Evolutionary conservation across 2,888 invertebrate species (phyloP).

Genomic region (Pseudococcus longispinus): DNA sequence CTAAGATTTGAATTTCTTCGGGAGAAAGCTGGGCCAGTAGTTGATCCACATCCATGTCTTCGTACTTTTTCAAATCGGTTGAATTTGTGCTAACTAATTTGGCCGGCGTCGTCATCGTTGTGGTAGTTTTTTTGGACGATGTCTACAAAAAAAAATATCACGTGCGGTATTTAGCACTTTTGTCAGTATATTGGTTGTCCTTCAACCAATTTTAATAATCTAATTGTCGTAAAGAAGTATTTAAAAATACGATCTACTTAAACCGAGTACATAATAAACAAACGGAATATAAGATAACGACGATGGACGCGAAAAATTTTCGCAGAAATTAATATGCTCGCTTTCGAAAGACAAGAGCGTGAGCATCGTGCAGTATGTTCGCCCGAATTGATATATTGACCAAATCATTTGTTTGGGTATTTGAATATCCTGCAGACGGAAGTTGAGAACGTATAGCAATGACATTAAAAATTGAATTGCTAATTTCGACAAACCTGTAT

Average conservation of each 20-base stretch:
- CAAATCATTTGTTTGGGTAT: too few relatives aligned
- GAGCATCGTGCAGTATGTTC: too few relatives aligned
- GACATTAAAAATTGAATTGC: neutral
- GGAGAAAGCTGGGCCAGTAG: slow-evolving; percentile 89
- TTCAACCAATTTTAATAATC: neutral
- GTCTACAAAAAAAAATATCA: slow-evolving; percentile 71
- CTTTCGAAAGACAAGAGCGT: neutral
- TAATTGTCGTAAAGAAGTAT: neutral
- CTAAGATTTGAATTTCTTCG: slow-evolving; percentile 95
- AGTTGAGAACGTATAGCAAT: too few relatives aligned
- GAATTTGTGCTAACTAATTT: slow-evolving; percentile 81
- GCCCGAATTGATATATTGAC: too few relatives aligned
- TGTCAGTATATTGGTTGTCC: neutral
- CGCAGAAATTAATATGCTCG: neutral
- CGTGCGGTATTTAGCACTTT: neutral
- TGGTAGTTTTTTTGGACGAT: slow-evolving; percentile 81
- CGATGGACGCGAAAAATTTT: neutral
- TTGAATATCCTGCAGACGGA: too few relatives aligned
- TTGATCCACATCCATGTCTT: slow-evolving; percentile 95
- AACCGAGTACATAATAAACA: neutral
- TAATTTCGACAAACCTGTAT: neutral
- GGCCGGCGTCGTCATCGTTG: slow-evolving; percentile 88
- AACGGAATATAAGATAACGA: neutral
- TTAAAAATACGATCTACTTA: too few relatives aligned
- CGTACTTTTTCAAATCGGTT: slow-evolving; percentile 82